Conservation (phyloP, 1,140 invertebrate genomes). For the Cotesia typhae region DNA sequence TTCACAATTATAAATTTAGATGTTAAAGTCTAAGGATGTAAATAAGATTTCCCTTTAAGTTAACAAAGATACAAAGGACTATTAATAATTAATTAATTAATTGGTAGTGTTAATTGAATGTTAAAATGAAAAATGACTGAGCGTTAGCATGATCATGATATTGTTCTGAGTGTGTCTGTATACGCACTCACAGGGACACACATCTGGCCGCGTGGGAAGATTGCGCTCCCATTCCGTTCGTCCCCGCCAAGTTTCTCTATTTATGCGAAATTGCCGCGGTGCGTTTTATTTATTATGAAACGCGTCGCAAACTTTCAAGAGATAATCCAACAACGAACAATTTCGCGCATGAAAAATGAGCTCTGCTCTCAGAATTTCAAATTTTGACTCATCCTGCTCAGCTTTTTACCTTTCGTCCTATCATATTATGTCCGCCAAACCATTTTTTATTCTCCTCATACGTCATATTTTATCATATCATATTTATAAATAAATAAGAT, state of each 20-base stretch:
- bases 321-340: not conserved
- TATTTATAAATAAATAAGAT: too few relatives aligned
- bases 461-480: too few relatives aligned
- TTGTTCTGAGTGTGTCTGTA: not conserved
- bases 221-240: constrained; percentile 43
- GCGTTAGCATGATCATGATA: not conserved
- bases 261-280: constrained; percentile 40
- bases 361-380: constrained; percentile 12
- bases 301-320: constrained; percentile 29
- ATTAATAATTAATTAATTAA: not conserved
- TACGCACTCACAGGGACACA: constrained; percentile 12
- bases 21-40: not conserved
- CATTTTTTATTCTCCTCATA: too few relatives aligned
- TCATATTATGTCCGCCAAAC: not conserved
- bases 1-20: too few relatives aligned
- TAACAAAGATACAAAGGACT: too few relatives aligned
- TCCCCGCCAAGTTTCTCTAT: constrained; percentile 36
- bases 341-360: constrained; percentile 15
- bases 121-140: not conserved
- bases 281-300: constrained; percentile 44
- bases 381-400: not conserved
- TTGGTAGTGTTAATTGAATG: not conserved
- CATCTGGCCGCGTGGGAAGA: constrained; percentile 49
- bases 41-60: too few relatives aligned
- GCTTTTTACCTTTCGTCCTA: not conserved